phyloP scores from a whole-genome alignment of 2,113 vertebrate genomes.

The Scomber scombrus region DNA sequence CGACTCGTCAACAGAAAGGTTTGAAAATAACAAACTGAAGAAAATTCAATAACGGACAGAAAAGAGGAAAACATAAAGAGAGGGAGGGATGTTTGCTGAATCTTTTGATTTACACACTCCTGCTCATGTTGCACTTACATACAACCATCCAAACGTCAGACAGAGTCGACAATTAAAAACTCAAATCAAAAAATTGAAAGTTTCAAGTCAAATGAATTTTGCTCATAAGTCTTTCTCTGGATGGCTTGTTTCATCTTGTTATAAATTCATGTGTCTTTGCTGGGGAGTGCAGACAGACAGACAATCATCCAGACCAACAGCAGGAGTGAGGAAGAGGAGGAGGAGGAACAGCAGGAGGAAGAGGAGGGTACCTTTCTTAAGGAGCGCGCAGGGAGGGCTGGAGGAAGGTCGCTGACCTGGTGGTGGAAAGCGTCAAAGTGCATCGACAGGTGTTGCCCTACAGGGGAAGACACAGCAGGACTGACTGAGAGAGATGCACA shows the following conservation, averaged over 20 bases:
- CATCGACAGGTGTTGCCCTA: constrained; percentile 95
- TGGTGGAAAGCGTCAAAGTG: constrained; percentile 99
- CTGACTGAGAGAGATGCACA: constrained; percentile 68
- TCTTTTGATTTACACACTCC: no score
- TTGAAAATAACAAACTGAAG: background rate
- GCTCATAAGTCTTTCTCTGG: background rate
- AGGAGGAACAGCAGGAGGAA: constrained; percentile 24
- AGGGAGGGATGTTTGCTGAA: no score
- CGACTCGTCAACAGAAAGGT: background rate
- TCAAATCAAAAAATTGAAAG: no score
- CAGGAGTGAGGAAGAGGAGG: constrained; percentile 30
- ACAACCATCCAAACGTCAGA: no score
- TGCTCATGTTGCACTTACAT: no score
- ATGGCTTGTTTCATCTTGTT: background rate
- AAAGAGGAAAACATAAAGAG: background rate
- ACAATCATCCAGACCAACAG: constrained; percentile 39
- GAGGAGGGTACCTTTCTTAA: constrained; percentile 91
- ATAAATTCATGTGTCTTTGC: no score
- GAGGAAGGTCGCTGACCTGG: constrained; percentile 93
- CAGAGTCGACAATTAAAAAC: no score
- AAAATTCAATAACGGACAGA: background rate
- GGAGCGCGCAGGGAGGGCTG: constrained; percentile 94
- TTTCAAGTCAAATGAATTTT: no score
- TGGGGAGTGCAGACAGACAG: background rate
- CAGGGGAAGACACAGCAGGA: constrained; percentile 82